Evolutionary conservation across 2,888 invertebrate genomes (phyloP).

Genomic region (Lasioglossum figueresi): DNA sequence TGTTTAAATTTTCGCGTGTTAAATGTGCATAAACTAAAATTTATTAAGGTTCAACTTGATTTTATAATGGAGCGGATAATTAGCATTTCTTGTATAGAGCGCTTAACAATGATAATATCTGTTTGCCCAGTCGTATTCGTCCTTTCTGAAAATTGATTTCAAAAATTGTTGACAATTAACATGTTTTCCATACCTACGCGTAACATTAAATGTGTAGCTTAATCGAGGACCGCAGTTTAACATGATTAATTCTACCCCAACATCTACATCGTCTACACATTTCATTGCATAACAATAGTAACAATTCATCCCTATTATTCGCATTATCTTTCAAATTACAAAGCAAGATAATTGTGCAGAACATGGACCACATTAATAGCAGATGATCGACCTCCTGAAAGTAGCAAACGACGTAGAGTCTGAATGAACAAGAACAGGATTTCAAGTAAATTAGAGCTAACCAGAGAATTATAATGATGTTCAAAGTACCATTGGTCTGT

Average conservation of each 20-base stretch:
- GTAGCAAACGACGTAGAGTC: neutral
- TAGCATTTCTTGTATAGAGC: too few relatives aligned
- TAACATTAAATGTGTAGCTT: neutral
- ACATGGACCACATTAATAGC: neutral
- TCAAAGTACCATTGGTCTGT: neutral
- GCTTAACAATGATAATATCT: too few relatives aligned
- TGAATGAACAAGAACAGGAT: neutral
- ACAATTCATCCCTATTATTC: neutral
- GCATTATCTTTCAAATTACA: neutral
- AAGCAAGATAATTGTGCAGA: neutral
- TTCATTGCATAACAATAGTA: neutral
- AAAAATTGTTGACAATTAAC: neutral
- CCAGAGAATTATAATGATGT: neutral
- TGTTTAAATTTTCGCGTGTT: neutral
- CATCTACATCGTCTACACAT: neutral
- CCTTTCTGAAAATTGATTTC: neutral
- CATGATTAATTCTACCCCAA: neutral
- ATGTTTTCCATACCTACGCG: neutral
- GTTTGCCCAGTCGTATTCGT: too few relatives aligned
- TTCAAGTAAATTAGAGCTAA: neutral
- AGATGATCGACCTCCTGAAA: neutral
- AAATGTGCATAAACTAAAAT: neutral
- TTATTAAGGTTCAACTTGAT: neutral
- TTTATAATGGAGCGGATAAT: neutral
- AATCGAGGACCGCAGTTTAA: neutral